Evolutionary conservation across 2,797 vertebrate genomes (phyloP), one percentile per base, ranked within the genome.

Genomic region (Rhabdomys pumilio): DNA sequence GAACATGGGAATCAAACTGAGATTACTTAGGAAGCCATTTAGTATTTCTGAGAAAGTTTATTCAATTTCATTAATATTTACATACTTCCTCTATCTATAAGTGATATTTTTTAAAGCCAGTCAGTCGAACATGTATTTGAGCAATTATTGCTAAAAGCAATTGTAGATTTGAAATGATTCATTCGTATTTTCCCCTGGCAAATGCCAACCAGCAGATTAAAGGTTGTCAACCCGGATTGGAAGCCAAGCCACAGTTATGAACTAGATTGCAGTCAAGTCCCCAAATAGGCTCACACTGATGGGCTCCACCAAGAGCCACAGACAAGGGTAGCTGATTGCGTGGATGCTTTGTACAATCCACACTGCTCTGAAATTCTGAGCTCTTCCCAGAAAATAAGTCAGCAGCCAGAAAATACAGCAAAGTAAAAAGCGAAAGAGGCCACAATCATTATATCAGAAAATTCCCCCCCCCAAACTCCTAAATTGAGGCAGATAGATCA

Each of bases 101-200:
- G 19, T 72, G 63, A 81, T 41, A 82, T 86, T 34, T 17, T 53
- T 75, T 91, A 94, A 91, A 41, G 80, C 9, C 14, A 15, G 94
- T 92, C n/a, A 63, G 9, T 34, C 53, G 5, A 88, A 31, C 4
- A 44, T 31, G 10, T 20, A 75, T 63, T 90, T 96, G 29, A 82
- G 11, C 11, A 65, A 81, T 86, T 95, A 90, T 80, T 65, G 90
- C 67, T 85, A 79, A 95, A 85, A 89, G 44, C 15, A 65, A 67
- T 11, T 13, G 44, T 76, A 22, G 7, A 83, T 87, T 89, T 93
- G 47, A 96, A 90, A 79, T 87, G 41, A 76, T 67, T 73, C 15
- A 73, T 38, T 76, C 41, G 13, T 63, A n/a, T 73, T 34, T 93
- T 50, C 14, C 20, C n/a, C 47, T 73, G 22, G 55, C 24, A 89